These are phyloP conservation scores for Hyaena hyaena DNA, from an alignment of 2,113 vertebrate genomes.

Conservation along the genomic window DNA sequence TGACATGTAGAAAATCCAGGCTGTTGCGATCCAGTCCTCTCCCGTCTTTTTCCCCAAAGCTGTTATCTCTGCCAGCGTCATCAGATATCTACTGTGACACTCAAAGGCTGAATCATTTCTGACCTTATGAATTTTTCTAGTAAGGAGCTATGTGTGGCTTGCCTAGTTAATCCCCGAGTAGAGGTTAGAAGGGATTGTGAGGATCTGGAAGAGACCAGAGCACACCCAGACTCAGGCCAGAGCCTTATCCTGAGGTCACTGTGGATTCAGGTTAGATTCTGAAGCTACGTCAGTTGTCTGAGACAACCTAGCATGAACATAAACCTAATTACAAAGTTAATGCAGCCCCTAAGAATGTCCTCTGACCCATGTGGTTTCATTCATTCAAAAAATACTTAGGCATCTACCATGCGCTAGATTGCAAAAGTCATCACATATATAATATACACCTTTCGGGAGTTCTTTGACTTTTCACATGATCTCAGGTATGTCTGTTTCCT, in stretches of 20 bases:
- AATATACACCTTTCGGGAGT: background rate
- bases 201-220: background rate
- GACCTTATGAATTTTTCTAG: background rate
- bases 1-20: background rate
- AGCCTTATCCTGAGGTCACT: background rate
- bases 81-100: background rate
- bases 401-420: background rate
- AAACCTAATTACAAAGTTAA: background rate
- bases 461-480: background rate
- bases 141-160: background rate
- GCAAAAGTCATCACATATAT: background rate
- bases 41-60: background rate
- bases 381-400: background rate
- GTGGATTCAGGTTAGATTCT: background rate
- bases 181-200: background rate
- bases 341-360: background rate
- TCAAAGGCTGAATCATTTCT: background rate
- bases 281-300: background rate
- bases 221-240: background rate
- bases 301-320: background rate
- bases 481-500: background rate
- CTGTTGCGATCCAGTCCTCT: background rate
- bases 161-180: background rate
- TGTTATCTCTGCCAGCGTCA: background rate
- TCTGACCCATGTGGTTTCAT: background rate